A percentile compares a stretch with the other conserved stretches of the same genome.
phyloP scores from a whole-genome alignment of 2,113 vertebrate genomes.

The Pagrus major region DNA sequence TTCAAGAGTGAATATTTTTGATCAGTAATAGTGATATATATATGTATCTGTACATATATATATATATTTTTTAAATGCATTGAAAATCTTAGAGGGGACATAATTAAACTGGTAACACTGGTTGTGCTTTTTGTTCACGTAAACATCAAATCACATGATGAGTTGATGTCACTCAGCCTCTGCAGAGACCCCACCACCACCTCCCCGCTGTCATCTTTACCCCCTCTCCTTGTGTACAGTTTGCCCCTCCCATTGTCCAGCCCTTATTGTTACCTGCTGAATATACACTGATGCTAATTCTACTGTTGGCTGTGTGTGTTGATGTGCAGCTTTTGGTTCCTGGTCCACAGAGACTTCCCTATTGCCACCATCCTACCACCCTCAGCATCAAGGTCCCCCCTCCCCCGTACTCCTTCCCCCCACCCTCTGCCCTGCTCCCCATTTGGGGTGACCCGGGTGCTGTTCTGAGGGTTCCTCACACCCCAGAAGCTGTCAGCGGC shows the following conservation, averaged over 20 bases:
- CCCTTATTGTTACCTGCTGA: conserved; percentile 72
- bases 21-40: background rate
- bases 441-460: conserved; percentile 90
- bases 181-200: background rate
- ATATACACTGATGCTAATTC: conserved; percentile 81
- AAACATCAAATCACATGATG: conserved; percentile 58
- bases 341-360: conserved; percentile 69
- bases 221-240: conserved; percentile 70
- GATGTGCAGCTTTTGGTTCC: conserved; percentile 70
- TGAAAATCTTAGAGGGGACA: background rate
- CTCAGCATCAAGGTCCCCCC: conserved; percentile 68
- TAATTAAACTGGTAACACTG: conserved; percentile 28
- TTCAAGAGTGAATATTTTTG: background rate
- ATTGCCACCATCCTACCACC: conserved; percentile 73
- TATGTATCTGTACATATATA: too few relatives aligned
- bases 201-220: conserved; percentile 32
- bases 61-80: too few relatives aligned
- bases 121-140: conserved; percentile 48
- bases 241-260: conserved; percentile 70
- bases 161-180: conserved; percentile 49
- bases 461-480: conserved; percentile 93
- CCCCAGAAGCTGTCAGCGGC: conserved; percentile 98
- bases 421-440: conserved; percentile 75
- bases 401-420: conserved; percentile 59
- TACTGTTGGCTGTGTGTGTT: conserved; percentile 63